Evolutionary conservation across 1,140 invertebrate species (phyloP), one percentile per base, ranked within the genome.

Genomic region (Gryllus bimaculatus): DNA sequence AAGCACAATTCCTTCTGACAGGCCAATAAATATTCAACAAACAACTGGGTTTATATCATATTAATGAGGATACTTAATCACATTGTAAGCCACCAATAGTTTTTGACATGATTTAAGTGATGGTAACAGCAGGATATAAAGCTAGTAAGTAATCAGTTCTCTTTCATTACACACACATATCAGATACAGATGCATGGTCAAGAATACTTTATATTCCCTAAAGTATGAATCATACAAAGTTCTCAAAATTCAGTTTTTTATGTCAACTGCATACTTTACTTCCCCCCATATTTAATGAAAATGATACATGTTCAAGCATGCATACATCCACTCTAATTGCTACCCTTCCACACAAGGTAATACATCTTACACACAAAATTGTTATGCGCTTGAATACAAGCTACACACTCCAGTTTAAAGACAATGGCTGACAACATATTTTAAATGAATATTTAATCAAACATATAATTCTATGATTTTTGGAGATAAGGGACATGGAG

Each of bases 21-120:
- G 54, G 54, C 54, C 54, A 66, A 66, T 66, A 66, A 66, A 66
- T 66, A 66, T 66, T 66, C 18, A 66, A 66, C 54, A 66, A 66
- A 66, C 54, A 66, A 66, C 54, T 66, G 54, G 54, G 10, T 66
- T 66, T 66, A 66, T 66, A 66, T 66, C 54, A 66, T 66, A 66
- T 66, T 39, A 18, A 66, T 66, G 18, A 66, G 54, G 54, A 66
- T 66, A 66, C 54, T 66, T 66, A 66, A 66, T 18, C 54, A 66
- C 54, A 66, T 66, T 18, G 10, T 66, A 66, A 66, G 10, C 54
- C 54, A 66, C 54, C 54, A 66, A 66, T 10, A 66, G 54, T 66
- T 66, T 66, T 66, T 66, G 54, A 66, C 54, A 66, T 18, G 10
- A 66, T 66, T 66, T 66, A 66, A 66, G 54, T 66, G 54, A 66